Percentiles rank a stretch among this genome's conserved stretches.
These are phyloP conservation scores for Tragelaphus eurycerus DNA, from an alignment of 2,797 vertebrate genomes.

Conservation along the genomic window DNA sequence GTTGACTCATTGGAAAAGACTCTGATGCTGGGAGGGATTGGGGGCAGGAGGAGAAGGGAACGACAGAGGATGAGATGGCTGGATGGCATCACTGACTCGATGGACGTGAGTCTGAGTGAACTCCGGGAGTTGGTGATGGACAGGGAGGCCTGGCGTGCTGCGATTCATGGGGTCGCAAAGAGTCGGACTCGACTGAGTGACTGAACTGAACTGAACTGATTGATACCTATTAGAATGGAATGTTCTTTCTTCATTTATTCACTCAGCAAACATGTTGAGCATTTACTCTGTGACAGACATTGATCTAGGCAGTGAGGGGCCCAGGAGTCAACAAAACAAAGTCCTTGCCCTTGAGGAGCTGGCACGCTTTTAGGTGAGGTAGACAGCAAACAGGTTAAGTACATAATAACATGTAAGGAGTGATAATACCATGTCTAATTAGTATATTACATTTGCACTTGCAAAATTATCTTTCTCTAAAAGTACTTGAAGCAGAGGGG, in stretches of 20 bases:
- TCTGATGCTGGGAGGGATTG: too few species aligned
- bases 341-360: neutral
- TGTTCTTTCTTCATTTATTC: neutral
- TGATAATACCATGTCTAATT: neutral
- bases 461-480: slow-evolving; percentile 49
- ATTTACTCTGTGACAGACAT: neutral
- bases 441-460: slow-evolving; percentile 27
- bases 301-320: neutral
- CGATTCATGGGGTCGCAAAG: too few species aligned
- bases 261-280: neutral
- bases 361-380: neutral
- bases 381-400: neutral
- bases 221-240: neutral
- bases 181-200: too few species aligned
- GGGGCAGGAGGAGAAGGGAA: too few species aligned
- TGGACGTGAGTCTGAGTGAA: too few species aligned
- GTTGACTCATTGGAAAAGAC: too few species aligned
- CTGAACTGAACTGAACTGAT: too few species aligned
- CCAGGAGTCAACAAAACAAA: neutral
- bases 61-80: too few species aligned
- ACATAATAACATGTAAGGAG: neutral
- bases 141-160: too few species aligned
- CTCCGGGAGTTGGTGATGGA: too few species aligned
- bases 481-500: neutral
- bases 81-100: too few species aligned